Evolutionary conservation across 2,797 vertebrate species (phyloP), one percentile per base, ranked within the genome.

Genomic region (Loris lydekkerianus): DNA sequence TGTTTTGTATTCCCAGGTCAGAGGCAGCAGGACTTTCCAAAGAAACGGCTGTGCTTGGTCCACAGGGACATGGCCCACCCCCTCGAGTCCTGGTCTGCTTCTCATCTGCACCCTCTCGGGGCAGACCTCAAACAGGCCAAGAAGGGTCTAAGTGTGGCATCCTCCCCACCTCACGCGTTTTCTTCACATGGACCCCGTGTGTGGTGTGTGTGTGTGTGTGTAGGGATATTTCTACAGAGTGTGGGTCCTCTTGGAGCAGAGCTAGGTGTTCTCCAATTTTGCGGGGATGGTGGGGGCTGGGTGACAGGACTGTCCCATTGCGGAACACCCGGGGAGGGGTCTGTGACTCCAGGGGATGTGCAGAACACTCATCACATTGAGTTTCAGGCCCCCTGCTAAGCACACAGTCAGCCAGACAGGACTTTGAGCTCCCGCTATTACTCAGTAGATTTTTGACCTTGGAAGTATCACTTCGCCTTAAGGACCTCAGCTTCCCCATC

Each of bases 1-100:
- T 88, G 61, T 37, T 94, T 82, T 89, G 40, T 49, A 78, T 69
- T 91, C 93, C 56, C 43, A 86, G 86, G 86, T 77, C 86, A 94
- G 75, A 81, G 82, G 56, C 61, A 49, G 46, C 73, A 94, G 58
- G 58, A 43, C 76, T 80, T 93, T n/a, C 34, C 25, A 60, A 11
- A 13, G 69, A 78, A 78, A 78, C 6, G 31, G 49, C 37, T 83
- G 8, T 23, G 58, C 25, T 25, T 15, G 25, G 18, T 73, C 46
- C 40, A 17, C 1, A 0, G 5, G 29, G 60, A 81, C 31, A 46
- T 56, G n/a, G n/a, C 10, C 43, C 15, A 72, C 23, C 34, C 25
- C 73, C 49, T 7, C 23, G 10, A 0, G 17, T 29, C 31, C 46
- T n/a, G n/a, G 14, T 60, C 43, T 73, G 27, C 34, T 40, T 67